Conservation (phyloP, 2,888 invertebrate species). For the Apamea epomidion region DNA sequence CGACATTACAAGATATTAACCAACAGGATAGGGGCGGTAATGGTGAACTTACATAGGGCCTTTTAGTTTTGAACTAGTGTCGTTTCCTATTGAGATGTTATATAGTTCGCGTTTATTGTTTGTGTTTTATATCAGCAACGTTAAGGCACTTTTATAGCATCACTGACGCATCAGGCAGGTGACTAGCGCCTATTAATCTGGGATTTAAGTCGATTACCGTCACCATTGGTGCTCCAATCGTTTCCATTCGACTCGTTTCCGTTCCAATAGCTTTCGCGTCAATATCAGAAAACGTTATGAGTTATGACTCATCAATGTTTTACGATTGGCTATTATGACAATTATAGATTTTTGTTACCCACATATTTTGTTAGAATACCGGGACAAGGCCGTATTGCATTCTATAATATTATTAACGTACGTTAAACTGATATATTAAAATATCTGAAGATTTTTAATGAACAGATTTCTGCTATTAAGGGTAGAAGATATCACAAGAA, state of each 20-base stretch:
- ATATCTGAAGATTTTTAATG: background rate
- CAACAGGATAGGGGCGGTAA: constrained; percentile 6
- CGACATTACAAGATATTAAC: constrained; percentile 4
- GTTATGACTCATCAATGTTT: constrained; percentile 57
- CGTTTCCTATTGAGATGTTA: background rate
- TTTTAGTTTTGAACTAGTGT: constrained; percentile 12
- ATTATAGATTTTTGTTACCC: constrained; percentile 43
- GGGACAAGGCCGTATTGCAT: constrained; percentile 42
- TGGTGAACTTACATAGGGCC: background rate
- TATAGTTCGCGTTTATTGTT: constrained; percentile 35
- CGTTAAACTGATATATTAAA: background rate
- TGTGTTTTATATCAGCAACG: constrained; percentile 42
- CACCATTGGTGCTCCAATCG: constrained; percentile 57
- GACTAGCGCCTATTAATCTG: constrained; percentile 60
- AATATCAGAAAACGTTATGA: constrained; percentile 49
- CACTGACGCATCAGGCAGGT: constrained; percentile 59
- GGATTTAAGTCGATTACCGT: constrained; percentile 56
- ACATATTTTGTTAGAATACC: constrained; percentile 30
- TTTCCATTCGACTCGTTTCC: constrained; percentile 54
- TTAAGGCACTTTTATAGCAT: constrained; percentile 46
- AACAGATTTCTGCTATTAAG: background rate
- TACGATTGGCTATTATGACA: constrained; percentile 42
- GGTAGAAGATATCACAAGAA: background rate
- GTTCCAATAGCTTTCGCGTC: constrained; percentile 55
- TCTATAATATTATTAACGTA: background rate